These are phyloP conservation scores for Lasioglossum albipes DNA, from an alignment of 1,140 invertebrate species.

Conservation along the genomic window DNA sequence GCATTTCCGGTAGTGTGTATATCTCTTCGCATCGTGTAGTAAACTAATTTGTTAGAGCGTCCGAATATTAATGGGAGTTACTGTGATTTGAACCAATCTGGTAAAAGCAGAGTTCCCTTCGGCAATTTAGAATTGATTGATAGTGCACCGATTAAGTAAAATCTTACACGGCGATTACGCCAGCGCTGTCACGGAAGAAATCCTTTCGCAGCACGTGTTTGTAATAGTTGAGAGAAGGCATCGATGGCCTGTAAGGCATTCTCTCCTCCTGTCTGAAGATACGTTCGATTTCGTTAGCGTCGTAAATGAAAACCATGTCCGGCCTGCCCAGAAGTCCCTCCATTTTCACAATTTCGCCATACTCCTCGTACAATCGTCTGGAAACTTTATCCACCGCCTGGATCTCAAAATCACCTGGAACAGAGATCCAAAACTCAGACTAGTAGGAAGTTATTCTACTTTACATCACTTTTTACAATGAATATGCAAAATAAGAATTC, in stretches of 20 bases:
- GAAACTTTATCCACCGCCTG: conserved; percentile 88
- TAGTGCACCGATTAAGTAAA: not conserved
- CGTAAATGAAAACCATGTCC: conserved; percentile 89
- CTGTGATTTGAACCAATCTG: no score
- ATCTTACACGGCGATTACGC: conserved; percentile 90
- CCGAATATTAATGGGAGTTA: no score
- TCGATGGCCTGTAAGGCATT: conserved; percentile 88
- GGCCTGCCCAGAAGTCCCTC: conserved; percentile 87
- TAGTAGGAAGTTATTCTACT: no score
- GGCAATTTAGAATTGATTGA: not conserved
- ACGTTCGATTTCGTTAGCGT: conserved; percentile 87
- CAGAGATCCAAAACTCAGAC: not conserved
- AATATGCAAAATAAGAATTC: no score
- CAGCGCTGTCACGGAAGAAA: conserved; percentile 86
- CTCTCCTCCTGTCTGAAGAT: conserved; percentile 88
- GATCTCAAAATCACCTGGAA: conserved; percentile 86
- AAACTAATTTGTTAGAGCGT: no score
- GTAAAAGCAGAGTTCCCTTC: no score
- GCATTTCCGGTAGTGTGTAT: no score
- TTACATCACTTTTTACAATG: no score
- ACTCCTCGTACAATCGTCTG: conserved; percentile 83
- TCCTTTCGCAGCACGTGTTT: conserved; percentile 87
- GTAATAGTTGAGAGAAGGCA: conserved; percentile 89
- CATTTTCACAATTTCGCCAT: conserved; percentile 87
- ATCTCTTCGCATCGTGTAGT: no score